A percentile compares a stretch with the other conserved stretches of the same genome.
phyloP scores from a whole-genome alignment of 2,888 invertebrate genomes.

The Ichneumoninae sp. region DNA sequence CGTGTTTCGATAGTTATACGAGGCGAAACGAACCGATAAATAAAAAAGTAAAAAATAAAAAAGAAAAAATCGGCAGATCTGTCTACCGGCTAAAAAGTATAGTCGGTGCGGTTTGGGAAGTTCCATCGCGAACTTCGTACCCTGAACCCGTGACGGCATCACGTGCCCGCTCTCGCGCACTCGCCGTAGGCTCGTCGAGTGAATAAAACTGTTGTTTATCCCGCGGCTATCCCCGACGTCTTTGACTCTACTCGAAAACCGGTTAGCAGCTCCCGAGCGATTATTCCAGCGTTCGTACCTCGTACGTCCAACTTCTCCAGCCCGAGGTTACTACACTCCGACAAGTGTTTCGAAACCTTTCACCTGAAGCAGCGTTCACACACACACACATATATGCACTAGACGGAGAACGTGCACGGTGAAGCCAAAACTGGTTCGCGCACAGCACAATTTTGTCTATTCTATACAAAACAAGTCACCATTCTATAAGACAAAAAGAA shows the following conservation, averaged over 20 bases:
- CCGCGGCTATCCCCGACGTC: slow-evolving; percentile 24
- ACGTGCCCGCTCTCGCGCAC: slow-evolving; percentile 12
- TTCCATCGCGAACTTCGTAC: not conserved
- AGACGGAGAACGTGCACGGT: not conserved
- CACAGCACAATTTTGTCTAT: not conserved
- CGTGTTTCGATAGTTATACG: not conserved
- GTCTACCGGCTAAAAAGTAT: not conserved
- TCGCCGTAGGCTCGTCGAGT: not conserved
- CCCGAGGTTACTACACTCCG: slow-evolving; percentile 59
- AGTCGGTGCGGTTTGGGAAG: not conserved
- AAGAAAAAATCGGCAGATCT: not conserved
- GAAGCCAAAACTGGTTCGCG: not conserved
- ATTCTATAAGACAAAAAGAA: not conserved
- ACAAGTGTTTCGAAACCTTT: slow-evolving; percentile 66
- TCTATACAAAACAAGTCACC: not conserved
- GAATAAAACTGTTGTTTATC: slow-evolving; percentile 52
- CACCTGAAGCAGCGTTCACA: slow-evolving; percentile 59
- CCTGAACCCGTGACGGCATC: slow-evolving; percentile 15
- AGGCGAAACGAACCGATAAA: not conserved
- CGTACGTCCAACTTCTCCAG: slow-evolving; percentile 13
- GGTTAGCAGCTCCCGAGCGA: slow-evolving; percentile 36
- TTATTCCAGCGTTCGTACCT: slow-evolving; percentile 4
- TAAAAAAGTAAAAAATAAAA: slow-evolving; percentile 10
- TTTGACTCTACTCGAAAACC: slow-evolving; percentile 53
- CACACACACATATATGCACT: not conserved